Evolutionary conservation across 2,888 invertebrate species (phyloP).

Genomic region (Latheticus oryzae): DNA sequence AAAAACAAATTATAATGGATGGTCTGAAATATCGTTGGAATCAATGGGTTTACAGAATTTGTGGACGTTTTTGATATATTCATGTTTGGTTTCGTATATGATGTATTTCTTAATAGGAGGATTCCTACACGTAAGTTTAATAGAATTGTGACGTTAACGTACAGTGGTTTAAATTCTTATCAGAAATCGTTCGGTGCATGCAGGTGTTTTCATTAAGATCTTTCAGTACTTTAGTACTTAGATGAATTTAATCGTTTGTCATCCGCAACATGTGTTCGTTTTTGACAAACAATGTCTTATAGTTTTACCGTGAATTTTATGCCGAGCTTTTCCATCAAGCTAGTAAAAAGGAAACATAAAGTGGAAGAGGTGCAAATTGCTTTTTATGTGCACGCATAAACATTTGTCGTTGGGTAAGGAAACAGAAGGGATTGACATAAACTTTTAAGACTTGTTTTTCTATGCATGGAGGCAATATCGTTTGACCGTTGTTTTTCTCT

Average conservation of each 20-base stretch:
- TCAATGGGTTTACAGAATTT: slow-evolving; percentile 70
- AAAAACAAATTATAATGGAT: slow-evolving; percentile 54
- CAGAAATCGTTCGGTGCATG: slow-evolving; percentile 14
- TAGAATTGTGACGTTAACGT: slow-evolving; percentile 1
- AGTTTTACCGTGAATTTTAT: slow-evolving; percentile 37
- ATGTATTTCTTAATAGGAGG: slow-evolving; percentile 76
- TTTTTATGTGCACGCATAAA: slow-evolving; percentile 57
- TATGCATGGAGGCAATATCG: slow-evolving; percentile 44
- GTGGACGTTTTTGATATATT: slow-evolving; percentile 65
- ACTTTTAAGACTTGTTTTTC: slow-evolving; percentile 50
- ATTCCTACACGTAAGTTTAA: slow-evolving; percentile 73
- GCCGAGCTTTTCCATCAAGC: slow-evolving; percentile 40
- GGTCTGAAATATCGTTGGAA: slow-evolving; percentile 62
- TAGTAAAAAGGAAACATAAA: slow-evolving; percentile 51
- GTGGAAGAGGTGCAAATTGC: slow-evolving; percentile 54
- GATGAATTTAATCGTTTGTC: slow-evolving; percentile 25
- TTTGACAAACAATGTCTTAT: slow-evolving; percentile 36
- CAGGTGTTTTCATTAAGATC: slow-evolving; percentile 11
- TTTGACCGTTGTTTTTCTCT: slow-evolving; percentile 34
- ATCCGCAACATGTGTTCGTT: slow-evolving; percentile 10
- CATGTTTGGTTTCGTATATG: slow-evolving; percentile 69
- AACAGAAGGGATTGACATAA: slow-evolving; percentile 48
- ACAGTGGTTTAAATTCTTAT: slow-evolving; percentile 11
- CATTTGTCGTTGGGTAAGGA: slow-evolving; percentile 50
- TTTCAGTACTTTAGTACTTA: slow-evolving; percentile 12